Evolutionary conservation across 2,113 vertebrate species (phyloP).

Genomic region (Pseudorasbora parva): DNA sequence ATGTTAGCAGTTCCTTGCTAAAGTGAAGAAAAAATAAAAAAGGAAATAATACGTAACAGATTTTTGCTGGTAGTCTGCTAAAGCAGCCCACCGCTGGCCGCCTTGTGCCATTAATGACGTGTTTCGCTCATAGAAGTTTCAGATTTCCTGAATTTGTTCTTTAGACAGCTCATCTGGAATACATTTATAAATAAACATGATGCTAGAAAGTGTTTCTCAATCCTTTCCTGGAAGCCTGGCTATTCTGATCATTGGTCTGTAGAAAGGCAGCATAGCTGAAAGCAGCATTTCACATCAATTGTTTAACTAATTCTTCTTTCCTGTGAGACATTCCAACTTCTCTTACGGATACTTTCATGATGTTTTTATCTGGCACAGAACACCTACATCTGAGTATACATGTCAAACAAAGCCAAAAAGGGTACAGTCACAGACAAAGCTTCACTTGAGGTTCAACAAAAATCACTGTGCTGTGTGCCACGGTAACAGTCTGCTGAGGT

Average conservation of each 20-base stretch:
- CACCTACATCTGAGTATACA: not conserved
- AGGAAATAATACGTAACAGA: not conserved
- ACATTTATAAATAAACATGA: not conserved
- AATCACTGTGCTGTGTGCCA: not conserved
- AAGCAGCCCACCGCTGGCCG: not conserved
- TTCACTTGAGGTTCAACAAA: not conserved
- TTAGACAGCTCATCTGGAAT: not conserved
- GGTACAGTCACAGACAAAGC: constrained; percentile 11
- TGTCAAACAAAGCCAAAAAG: not conserved
- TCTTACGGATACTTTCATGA: not conserved
- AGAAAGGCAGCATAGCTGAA: not conserved
- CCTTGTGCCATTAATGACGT: not conserved
- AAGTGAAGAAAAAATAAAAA: not conserved
- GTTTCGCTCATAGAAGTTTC: constrained; percentile 1
- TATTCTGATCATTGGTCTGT: not conserved
- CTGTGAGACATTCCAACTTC: not conserved
- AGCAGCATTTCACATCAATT: too few relatives aligned
- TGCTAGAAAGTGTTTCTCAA: not conserved
- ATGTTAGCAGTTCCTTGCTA: not conserved
- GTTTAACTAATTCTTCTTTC: not conserved
- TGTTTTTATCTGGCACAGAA: not conserved
- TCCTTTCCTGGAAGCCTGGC: not conserved
- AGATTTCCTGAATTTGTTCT: not conserved
- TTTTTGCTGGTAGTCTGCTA: not conserved
- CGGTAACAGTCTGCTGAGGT: not conserved